A percentile compares a stretch with the other conserved stretches of the same genome.
Conservation (phyloP, 1,140 invertebrate genomes). For the Zeugodacus cucurbitae region DNA sequence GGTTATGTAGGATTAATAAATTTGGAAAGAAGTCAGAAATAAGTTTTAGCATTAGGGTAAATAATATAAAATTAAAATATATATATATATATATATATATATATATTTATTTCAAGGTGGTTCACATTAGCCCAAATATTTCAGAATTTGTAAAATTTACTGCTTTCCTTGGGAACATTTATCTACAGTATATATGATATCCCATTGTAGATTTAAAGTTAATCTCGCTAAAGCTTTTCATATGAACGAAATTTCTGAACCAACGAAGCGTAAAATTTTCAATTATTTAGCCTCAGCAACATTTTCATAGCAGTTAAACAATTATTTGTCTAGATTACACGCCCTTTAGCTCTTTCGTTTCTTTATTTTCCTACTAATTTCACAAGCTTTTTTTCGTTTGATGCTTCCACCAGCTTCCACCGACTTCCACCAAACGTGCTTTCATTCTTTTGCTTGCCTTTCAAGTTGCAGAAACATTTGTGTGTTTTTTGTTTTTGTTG, state of each 20-base stretch:
- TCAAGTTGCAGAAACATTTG: background rate
- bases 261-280: background rate
- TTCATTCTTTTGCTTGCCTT: background rate
- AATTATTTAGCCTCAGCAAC: conserved; percentile 19
- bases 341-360: background rate
- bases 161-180: too few relatives aligned
- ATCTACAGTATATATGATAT: background rate
- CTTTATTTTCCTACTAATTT: background rate
- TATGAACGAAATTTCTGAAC: background rate
- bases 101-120: too few relatives aligned
- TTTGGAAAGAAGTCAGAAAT: too few relatives aligned
- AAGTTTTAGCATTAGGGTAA: too few relatives aligned
- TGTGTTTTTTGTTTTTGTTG: background rate
- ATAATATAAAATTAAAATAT: too few relatives aligned
- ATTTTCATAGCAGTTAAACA: background rate
- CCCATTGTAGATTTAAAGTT: background rate
- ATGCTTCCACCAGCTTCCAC: background rate
- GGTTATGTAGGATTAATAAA: too few relatives aligned
- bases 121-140: too few relatives aligned
- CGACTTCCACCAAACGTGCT: background rate
- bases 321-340: background rate
- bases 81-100: too few relatives aligned
- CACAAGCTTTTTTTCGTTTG: background rate
- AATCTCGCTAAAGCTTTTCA: background rate
- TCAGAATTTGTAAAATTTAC: too few relatives aligned